These are phyloP conservation scores for Elaphurus davidianus DNA, from an alignment of 2,113 vertebrate species.

Conservation along the genomic window DNA sequence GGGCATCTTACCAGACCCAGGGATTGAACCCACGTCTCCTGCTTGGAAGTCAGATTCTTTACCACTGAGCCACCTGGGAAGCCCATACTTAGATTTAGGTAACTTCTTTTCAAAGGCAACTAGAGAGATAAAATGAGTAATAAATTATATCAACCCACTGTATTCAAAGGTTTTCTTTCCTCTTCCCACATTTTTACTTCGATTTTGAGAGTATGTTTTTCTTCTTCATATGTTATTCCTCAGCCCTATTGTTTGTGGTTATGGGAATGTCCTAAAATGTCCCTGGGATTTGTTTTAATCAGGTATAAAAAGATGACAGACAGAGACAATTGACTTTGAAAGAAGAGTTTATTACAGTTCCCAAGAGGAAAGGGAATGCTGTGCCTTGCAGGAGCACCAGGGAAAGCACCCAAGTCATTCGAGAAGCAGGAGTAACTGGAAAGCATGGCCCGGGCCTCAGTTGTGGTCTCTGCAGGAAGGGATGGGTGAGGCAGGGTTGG, in stretches of 20 bases:
- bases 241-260: background rate
- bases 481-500: background rate
- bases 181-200: background rate
- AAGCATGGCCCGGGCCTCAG: background rate
- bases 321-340: background rate
- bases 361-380: background rate
- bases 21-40: background rate
- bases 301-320: background rate
- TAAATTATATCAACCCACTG: background rate
- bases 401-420: background rate
- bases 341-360: background rate
- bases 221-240: background rate
- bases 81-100: background rate
- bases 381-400: accelerated
- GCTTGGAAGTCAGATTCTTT: background rate
- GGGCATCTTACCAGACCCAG: background rate
- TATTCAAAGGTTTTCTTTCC: background rate
- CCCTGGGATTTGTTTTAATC: background rate
- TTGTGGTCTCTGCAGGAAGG: background rate
- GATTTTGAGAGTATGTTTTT: background rate
- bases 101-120: slow-evolving; percentile 23
- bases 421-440: background rate
- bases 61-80: background rate
- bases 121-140: background rate
- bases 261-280: background rate